Conservation (phyloP, 35 echinoderm and acorn worm genomes). For the Heliocidaris tuberculata region DNA sequence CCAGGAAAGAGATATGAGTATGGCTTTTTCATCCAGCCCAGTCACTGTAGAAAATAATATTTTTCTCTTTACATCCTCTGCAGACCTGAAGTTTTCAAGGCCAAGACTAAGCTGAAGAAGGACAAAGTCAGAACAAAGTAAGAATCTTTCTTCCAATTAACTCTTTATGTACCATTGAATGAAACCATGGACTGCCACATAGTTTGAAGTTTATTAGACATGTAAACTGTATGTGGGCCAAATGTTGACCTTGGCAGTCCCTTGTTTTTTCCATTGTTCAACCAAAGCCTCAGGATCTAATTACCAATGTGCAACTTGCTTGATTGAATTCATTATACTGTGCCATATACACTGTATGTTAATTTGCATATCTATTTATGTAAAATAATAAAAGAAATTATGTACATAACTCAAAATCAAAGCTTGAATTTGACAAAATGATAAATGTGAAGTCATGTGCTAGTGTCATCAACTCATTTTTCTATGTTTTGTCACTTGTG, state of each 20-base stretch:
- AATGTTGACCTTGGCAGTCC: neutral
- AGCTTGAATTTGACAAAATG: neutral
- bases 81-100: conserved; percentile 78
- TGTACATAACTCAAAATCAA: neutral
- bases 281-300: neutral
- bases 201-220: too few relatives aligned
- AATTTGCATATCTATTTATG: too few relatives aligned
- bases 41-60: neutral
- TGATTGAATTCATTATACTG: too few relatives aligned
- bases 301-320: too few relatives aligned
- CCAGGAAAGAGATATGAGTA: too few relatives aligned
- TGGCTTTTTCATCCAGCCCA: too few relatives aligned
- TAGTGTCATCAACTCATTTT: neutral
- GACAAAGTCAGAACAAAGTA: conserved; percentile 78
- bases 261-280: neutral
- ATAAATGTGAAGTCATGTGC: neutral
- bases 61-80: neutral
- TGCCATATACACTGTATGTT: too few relatives aligned
- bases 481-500: conserved; percentile 12
- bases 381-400: too few relatives aligned
- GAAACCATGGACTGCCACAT: too few relatives aligned
- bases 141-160: neutral
- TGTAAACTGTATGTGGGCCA: too few relatives aligned
- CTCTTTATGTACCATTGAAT: too few relatives aligned
- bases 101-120: conserved; percentile 72